Base-by-base conservation (phyloP, 1,140 invertebrate genomes). In the Triops longicaudatus region DNA sequence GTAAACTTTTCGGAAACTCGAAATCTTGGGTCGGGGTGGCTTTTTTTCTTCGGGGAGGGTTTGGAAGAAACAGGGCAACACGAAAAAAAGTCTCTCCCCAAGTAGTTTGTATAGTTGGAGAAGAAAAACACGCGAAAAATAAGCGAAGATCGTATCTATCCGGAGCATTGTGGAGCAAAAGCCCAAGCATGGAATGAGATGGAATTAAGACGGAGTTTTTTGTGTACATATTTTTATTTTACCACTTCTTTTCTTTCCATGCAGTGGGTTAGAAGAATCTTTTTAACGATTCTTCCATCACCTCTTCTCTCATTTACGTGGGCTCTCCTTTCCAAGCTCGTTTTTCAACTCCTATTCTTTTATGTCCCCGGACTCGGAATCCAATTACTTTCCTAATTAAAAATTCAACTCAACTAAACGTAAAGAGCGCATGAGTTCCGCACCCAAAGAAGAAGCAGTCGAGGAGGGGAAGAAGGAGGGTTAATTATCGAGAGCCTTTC, bases 301-400 rank as follows among this genome's bases (percentile, higher is more conserved):
- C 50, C 50, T 63, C 50, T 63, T 22, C 50, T 63, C 50, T 63
- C 50, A 63, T 63, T 63, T 63, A 63, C 50, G 50, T 63, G 50
- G 50, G 50, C 50, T 63, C 50, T 63, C 50, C 50, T 63, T 63
- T 63, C 50, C 50, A 6, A 63, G 50, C 50, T 63, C 50, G 50
- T 63, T 63, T 63, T 63, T 63, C 50, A 63, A 63, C 50, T 63
- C 50, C 50, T 63, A 63, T 63, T 63, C 50, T 63, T 63, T 63
- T 63, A 22, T 63, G 50, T 63, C 50, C 17, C 50, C 22, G 50
- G 50, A 63, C 50, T 63, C 17, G 50, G 50, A 63, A 63, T 63
- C 50, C 50, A 63, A 63, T 63, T 63, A 63, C 50, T 63, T 63
- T 63, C 50, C 50, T 63, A 63, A 63, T 63, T 63, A 63, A 63